These are phyloP conservation scores for Nymphalis c-album DNA, from an alignment of 2,888 invertebrate species.

Conservation along the genomic window DNA sequence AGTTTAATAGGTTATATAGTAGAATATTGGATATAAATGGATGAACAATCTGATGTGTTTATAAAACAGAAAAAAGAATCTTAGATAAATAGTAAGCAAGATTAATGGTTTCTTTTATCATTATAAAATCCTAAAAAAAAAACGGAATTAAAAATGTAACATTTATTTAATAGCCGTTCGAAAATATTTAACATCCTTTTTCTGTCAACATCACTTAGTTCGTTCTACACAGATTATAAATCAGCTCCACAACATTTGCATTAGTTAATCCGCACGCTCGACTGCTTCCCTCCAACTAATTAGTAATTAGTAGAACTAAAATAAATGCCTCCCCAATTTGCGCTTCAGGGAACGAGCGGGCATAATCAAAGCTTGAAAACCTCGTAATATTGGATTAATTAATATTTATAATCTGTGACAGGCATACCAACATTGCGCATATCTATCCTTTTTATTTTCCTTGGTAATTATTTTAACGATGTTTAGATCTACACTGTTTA, in stretches of 20 bases:
- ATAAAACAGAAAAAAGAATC: too few relatives aligned
- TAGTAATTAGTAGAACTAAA: slow-evolving; percentile 33
- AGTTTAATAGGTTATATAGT: too few relatives aligned
- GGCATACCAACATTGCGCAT: slow-evolving; percentile 14
- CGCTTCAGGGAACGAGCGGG: slow-evolving; percentile 20
- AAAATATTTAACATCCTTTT: slow-evolving; percentile 1
- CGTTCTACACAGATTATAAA: slow-evolving; percentile 29
- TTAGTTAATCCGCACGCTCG: slow-evolving; percentile 28
- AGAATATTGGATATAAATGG: too few relatives aligned
- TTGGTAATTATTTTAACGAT: background rate
- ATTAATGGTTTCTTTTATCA: too few relatives aligned
- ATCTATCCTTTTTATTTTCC: background rate
- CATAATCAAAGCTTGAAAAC: slow-evolving; percentile 37
- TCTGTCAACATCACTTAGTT: slow-evolving; percentile 35
- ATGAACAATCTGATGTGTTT: too few relatives aligned
- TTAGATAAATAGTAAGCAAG: too few relatives aligned
- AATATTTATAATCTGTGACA: slow-evolving; percentile 30
- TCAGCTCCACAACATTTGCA: slow-evolving; percentile 33
- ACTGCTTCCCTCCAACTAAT: slow-evolving; percentile 35
- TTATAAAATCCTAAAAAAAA: too few relatives aligned
- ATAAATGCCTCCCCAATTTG: slow-evolving; percentile 36
- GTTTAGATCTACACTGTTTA: too few relatives aligned
- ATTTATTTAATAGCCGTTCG: too few relatives aligned
- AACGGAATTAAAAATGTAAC: too few relatives aligned
- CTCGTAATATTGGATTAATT: slow-evolving; percentile 35